Conservation (phyloP, 2,888 invertebrate genomes). For the Andrena fulva region DNA sequence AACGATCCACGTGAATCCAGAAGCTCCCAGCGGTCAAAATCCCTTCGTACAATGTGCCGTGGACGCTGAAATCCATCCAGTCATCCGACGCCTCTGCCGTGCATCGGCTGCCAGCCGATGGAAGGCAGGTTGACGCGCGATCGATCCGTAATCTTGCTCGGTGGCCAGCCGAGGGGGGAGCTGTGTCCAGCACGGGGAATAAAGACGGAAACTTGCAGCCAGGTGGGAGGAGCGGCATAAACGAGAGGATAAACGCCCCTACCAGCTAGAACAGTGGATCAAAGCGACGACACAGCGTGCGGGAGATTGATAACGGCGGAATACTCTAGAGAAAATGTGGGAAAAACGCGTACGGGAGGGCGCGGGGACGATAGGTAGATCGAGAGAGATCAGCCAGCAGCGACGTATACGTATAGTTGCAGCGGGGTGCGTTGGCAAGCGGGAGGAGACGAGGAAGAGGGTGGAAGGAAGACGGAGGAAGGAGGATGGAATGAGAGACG, state of each 20-base stretch:
- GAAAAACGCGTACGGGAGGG: conserved; percentile 5
- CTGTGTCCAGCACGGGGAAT: neutral
- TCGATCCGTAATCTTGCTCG: conserved; percentile 64
- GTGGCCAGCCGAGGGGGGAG: conserved; percentile 24
- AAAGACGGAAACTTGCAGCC: conserved; percentile 53
- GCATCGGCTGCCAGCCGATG: conserved; percentile 36
- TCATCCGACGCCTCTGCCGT: conserved; percentile 48
- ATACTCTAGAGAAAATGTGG: conserved; percentile 19
- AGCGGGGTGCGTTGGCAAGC: conserved; percentile 58
- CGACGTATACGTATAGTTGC: conserved; percentile 16
- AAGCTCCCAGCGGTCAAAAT: conserved; percentile 42
- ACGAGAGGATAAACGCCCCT: neutral
- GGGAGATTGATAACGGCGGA: conserved; percentile 10
- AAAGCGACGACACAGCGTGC: neutral
- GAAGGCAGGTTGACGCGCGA: conserved; percentile 58
- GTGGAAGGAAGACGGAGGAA: conserved; percentile 23
- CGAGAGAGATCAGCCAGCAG: conserved; percentile 43
- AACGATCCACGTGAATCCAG: conserved; percentile 14
- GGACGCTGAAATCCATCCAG: conserved; percentile 54
- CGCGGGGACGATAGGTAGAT: conserved; percentile 9
- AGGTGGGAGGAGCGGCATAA: conserved; percentile 26
- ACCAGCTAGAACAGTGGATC: neutral
- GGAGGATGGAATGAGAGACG: conserved; percentile 47
- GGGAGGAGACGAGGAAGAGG: conserved; percentile 42
- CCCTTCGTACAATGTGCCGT: neutral